Evolutionary conservation across 2,797 vertebrate genomes (phyloP).

Genomic region (Pseudomugil tenellus): DNA sequence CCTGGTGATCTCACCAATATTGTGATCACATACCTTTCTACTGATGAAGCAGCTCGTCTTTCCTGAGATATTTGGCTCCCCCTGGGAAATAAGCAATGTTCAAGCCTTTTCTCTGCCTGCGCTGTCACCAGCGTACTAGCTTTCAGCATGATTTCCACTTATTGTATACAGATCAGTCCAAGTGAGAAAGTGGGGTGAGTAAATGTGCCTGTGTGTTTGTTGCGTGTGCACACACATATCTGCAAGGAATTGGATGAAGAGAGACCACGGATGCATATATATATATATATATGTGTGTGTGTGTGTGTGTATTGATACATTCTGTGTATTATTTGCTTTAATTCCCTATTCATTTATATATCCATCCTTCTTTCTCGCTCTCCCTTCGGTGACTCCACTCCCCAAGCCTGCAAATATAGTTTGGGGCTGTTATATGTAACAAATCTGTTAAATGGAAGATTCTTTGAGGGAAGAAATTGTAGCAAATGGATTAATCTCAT

Average conservation of each 20-base stretch:
- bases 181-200: constrained; percentile 40
- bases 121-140: constrained; percentile 63
- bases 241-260: background rate
- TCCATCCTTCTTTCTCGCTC: background rate
- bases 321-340: constrained; percentile 50
- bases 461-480: constrained; percentile 38
- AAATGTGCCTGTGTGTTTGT: constrained; percentile 2
- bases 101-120: constrained; percentile 62
- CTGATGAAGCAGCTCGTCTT: constrained; percentile 67
- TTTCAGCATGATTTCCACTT: constrained; percentile 74
- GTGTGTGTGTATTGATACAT: constrained; percentile 19
- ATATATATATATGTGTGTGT: too few relatives aligned
- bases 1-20: constrained; percentile 62
- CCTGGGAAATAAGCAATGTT: constrained; percentile 80
- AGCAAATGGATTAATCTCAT: constrained; percentile 38
- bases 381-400: constrained; percentile 45
- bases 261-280: too few relatives aligned
- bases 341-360: constrained; percentile 40
- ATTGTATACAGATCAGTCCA: constrained; percentile 77
- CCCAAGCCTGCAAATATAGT: constrained; percentile 57
- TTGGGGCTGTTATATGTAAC: constrained; percentile 59
- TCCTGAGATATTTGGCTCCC: constrained; percentile 65
- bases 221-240: constrained; percentile 1
- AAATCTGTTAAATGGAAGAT: constrained; percentile 54
- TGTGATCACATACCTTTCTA: constrained; percentile 60